phyloP scores from a whole-genome alignment of 2,113 vertebrate genomes.

The Anthoscopus minutus region DNA sequence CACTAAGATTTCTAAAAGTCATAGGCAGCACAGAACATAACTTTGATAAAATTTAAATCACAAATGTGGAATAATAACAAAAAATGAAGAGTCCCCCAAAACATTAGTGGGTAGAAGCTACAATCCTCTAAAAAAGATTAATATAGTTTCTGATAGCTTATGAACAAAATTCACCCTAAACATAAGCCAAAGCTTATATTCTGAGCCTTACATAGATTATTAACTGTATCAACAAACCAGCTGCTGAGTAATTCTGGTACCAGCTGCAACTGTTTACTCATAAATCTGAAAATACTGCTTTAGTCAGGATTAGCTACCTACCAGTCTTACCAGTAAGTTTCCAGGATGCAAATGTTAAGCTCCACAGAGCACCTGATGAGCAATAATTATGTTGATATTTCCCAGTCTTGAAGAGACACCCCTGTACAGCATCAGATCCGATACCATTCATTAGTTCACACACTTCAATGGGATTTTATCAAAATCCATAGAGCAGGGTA shows the following conservation, averaged over 20 bases:
- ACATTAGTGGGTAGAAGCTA: background rate
- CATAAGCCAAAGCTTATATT: background rate
- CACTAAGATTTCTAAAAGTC: background rate
- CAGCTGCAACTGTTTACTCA: background rate
- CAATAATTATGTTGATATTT: background rate
- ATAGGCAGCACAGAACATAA: background rate
- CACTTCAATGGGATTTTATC: slow-evolving; percentile 1
- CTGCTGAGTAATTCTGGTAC: background rate
- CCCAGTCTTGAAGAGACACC: background rate
- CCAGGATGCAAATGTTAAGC: background rate
- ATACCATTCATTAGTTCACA: background rate
- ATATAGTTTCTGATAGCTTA: background rate
- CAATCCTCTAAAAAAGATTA: background rate
- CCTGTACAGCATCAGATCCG: background rate
- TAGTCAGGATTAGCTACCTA: background rate
- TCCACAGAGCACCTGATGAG: slow-evolving; percentile 23
- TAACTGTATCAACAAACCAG: background rate
- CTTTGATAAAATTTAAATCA: background rate
- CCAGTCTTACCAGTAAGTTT: background rate
- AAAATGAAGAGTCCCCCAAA: background rate
- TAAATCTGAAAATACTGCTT: background rate
- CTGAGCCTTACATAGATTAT: background rate
- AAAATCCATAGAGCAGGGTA: background rate
- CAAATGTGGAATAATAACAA: background rate
- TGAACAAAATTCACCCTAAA: background rate